Base-by-base conservation (phyloP, 2,888 invertebrate species). In the Horisme vitalbata region DNA sequence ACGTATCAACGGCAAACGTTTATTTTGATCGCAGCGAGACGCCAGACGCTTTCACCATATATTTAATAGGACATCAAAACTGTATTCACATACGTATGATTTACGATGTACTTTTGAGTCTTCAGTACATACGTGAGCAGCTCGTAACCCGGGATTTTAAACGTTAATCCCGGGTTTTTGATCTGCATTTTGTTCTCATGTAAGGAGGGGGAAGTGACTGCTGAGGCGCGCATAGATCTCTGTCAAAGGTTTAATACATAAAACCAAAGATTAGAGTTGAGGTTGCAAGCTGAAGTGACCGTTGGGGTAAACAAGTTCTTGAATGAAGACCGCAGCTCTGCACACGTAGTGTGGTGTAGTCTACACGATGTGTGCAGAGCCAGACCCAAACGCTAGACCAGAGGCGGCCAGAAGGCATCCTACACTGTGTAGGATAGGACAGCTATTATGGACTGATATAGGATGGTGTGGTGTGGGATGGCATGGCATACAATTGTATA, bases 1-100 rank as follows among this genome's bases (percentile, higher is more conserved):
- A 3, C 23, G 7, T 23, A n/a, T 26, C 5, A 6, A 9, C 12
- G 20, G 18, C 9, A 20, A 28, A 12, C 31, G 30, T 32, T 45
- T 44, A 44, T 44, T 44, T 44, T 26, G 20, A 45, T 45, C 44
- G 38, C 52, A 47, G 43, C 36, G 41, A 50, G 54, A 44, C 54
- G 49, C 35, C 51, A 45, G 45, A 38, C 45, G 33, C 28, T 37
- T n/a, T 45, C 20, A 45, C 34, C 44, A 49, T 46, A 41, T 27
- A 50, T 58, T 58, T 55, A 58, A 58, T 58, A 49, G 48, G 34
- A 41, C 55, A 58, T 55, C 51, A 58, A 54, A 58, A 55, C 48
- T 48, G 51, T 49, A 46, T 35, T 37, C 34, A 34, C 41, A 32
- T 41, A 38, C 43, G 31, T 34, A 49, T 49, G 52, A 54, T 58